phyloP scores from a whole-genome alignment of 2,888 invertebrate species.

The Spodoptera picta region DNA sequence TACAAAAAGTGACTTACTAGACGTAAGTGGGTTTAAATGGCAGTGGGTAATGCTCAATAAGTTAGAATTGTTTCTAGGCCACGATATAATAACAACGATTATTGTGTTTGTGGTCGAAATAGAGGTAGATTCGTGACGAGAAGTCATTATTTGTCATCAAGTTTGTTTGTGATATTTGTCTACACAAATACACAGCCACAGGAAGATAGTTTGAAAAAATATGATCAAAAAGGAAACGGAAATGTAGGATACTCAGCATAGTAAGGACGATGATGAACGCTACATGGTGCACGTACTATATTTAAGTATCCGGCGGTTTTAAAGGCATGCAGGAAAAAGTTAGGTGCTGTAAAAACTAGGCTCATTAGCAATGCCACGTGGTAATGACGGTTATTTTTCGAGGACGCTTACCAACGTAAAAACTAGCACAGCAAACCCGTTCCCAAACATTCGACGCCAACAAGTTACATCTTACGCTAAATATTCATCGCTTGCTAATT shows the following conservation, averaged over 20 bases:
- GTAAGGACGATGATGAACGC: slow-evolving; percentile 19
- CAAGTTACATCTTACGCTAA: slow-evolving; percentile 48
- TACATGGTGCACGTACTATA: slow-evolving; percentile 30
- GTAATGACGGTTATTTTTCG: slow-evolving; percentile 83
- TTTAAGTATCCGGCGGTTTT: slow-evolving; percentile 54
- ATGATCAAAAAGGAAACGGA: slow-evolving; percentile 35
- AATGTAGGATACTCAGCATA: slow-evolving; percentile 29
- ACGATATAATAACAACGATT: slow-evolving; percentile 23
- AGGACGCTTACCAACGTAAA: slow-evolving; percentile 77
- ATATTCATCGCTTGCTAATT: slow-evolving; percentile 64
- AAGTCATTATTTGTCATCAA: slow-evolving; percentile 35
- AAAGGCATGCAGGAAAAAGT: slow-evolving; percentile 55
- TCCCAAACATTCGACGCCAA: slow-evolving; percentile 61
- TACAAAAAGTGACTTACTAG: slow-evolving; percentile 28
- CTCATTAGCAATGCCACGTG: slow-evolving; percentile 72
- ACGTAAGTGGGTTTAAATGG: slow-evolving; percentile 33
- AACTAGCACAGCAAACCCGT: slow-evolving; percentile 77
- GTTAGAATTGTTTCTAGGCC: slow-evolving; percentile 28
- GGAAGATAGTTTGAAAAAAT: slow-evolving; percentile 31
- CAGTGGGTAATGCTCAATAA: slow-evolving; percentile 32
- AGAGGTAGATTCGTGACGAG: slow-evolving; percentile 26
- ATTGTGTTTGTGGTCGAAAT: slow-evolving; percentile 33
- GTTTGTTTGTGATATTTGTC: slow-evolving; percentile 36
- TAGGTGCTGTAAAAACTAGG: slow-evolving; percentile 60
- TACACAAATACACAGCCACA: slow-evolving; percentile 15